These are phyloP conservation scores for Myioborus miniatus DNA, from an alignment of 2,797 vertebrate genomes.

Conservation along the genomic window DNA sequence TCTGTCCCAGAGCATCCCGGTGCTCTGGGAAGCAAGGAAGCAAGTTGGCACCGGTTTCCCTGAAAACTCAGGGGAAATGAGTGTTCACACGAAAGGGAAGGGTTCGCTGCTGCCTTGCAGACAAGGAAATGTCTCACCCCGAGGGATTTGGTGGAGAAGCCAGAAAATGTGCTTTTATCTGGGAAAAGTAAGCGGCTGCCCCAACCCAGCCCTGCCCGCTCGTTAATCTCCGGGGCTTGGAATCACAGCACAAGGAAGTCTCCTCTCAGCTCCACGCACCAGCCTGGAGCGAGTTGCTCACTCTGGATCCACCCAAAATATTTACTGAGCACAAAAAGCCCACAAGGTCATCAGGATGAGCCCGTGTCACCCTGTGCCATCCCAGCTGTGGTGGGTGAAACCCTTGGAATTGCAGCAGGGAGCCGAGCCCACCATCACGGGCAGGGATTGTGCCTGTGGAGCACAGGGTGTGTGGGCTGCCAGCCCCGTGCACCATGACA, in stretches of 20 bases:
- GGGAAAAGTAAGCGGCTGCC: fast-evolving
- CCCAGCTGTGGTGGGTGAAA: fast-evolving
- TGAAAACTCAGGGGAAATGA: background rate
- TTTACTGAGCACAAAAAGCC: background rate
- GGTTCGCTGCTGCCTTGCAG: background rate
- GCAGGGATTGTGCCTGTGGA: background rate
- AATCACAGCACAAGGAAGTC: background rate
- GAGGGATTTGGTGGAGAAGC: background rate
- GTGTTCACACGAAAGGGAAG: background rate
- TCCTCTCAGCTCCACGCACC: background rate
- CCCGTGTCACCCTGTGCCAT: fast-evolving
- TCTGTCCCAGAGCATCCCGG: background rate
- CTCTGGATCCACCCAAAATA: background rate
- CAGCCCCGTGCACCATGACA: background rate
- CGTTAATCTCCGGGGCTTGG: background rate
- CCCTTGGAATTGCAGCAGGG: fast-evolving
- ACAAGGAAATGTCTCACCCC: background rate
- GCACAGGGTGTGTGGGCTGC: background rate
- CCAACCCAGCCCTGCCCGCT: background rate
- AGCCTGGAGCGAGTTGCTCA: fast-evolving
- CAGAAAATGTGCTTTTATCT: background rate
- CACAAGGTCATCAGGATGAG: fast-evolving
- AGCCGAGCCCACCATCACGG: fast-evolving
- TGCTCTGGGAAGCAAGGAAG: background rate
- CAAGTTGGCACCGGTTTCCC: background rate